phyloP scores from a whole-genome alignment of 1,140 invertebrate genomes.

The Helicoverpa zea region DNA sequence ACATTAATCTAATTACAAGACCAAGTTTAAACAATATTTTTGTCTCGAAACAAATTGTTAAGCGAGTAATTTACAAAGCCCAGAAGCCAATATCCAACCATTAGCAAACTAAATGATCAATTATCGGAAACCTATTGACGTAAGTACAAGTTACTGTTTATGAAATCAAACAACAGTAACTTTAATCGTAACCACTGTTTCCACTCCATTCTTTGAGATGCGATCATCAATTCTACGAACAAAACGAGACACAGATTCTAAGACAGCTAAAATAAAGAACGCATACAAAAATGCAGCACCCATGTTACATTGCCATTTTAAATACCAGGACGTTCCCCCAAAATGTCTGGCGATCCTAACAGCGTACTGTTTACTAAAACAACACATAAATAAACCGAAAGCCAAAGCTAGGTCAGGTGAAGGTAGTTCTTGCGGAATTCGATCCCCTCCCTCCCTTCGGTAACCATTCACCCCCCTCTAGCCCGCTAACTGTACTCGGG shows the following conservation, averaged over 20 bases:
- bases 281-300: background rate
- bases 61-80: no score
- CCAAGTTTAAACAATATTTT: no score
- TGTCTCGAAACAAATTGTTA: no score
- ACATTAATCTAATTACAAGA: no score
- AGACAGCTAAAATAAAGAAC: background rate
- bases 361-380: slow-evolving; percentile 48
- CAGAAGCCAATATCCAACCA: no score
- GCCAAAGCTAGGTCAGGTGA: slow-evolving; percentile 65
- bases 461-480: slow-evolving; percentile 43
- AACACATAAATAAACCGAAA: slow-evolving; percentile 54
- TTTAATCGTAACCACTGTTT: no score
- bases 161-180: no score
- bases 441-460: slow-evolving; percentile 25
- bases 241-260: background rate
- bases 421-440: slow-evolving; percentile 63
- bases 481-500: slow-evolving; percentile 43
- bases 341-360: slow-evolving; percentile 28
- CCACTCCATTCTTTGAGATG: background rate
- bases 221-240: background rate
- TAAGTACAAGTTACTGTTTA: no score
- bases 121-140: no score
- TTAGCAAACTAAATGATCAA: no score
- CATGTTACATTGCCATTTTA: slow-evolving; percentile 3
- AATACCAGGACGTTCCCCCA: slow-evolving; percentile 14